Conservation (phyloP, 1,140 invertebrate species). For the Agraylea sexmaculata region DNA sequence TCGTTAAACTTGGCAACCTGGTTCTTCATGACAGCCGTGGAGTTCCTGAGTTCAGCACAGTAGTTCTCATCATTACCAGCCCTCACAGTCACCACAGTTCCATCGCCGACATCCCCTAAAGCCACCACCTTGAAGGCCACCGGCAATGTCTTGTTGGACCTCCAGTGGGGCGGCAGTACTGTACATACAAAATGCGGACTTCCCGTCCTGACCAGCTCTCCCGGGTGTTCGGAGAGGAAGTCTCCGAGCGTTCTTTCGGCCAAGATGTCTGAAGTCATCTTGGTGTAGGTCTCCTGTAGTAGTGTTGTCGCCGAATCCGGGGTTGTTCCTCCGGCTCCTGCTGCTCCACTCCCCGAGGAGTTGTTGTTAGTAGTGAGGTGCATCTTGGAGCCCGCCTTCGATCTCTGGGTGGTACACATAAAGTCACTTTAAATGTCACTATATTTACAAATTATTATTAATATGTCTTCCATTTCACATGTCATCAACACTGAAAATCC, state of each 20-base stretch:
- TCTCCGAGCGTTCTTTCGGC: slow-evolving; percentile 79
- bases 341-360: slow-evolving; percentile 30
- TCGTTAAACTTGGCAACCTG: slow-evolving; percentile 98
- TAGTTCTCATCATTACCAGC: slow-evolving; percentile 98
- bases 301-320: slow-evolving; percentile 45
- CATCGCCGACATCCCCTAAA: slow-evolving; percentile 84
- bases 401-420: slow-evolving; percentile 21
- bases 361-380: slow-evolving; percentile 39
- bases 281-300: slow-evolving; percentile 72
- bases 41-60: slow-evolving; percentile 88
- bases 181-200: slow-evolving; percentile 89
- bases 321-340: slow-evolving; percentile 38
- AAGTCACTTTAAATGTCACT: slow-evolving; percentile 8
- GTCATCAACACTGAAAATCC: too few species aligned
- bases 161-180: slow-evolving; percentile 85
- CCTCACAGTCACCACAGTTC: slow-evolving; percentile 87
- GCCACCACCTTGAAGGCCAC: slow-evolving; percentile 89
- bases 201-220: slow-evolving; percentile 85
- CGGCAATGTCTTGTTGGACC: slow-evolving; percentile 95
- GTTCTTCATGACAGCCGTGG: slow-evolving; percentile 91
- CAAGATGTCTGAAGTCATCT: slow-evolving; percentile 79
- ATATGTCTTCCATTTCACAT: too few species aligned
- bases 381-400: slow-evolving; percentile 31
- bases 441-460: too few species aligned
- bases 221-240: slow-evolving; percentile 82